Base-by-base conservation (phyloP, 2,888 invertebrate genomes). In the Xanthostigma xanthostigma region DNA sequence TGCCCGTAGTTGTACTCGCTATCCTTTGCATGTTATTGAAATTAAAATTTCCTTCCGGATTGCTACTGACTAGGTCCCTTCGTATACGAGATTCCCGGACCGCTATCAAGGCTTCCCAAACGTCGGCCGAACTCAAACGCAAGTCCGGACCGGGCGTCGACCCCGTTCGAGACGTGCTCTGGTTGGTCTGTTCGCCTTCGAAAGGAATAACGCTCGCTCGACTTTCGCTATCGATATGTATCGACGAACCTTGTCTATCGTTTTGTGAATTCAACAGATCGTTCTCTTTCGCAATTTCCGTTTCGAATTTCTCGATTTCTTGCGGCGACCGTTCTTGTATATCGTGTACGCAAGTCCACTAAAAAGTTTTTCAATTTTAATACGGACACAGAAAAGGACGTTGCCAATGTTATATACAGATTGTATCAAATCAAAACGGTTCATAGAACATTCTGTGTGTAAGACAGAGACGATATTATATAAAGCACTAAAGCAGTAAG, bases 341-440 rank as follows among this genome's bases (percentile, higher is more conserved):
- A 63, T 94, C 92, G 68, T 95, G 94, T 47, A 95, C 81, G 62
- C 91, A 89, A 8, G 91, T 91, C 90, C 91, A 94, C 84, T 88
- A 66, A n/a, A 68, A 67, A n/a, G 13, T 38, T 12, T 1, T 12
- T 38, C 12, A 38, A 38, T 38, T 38, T 38, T 6, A 38, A 38
- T 38, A 27, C 17, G 4, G 4, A 17, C 17, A 17, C 4, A 27
- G 27, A 27, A 27, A 27, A 27, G 3, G 27, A 27, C 27, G 6
- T 6, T 6, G 27, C n/a, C n/a, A n/a, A n/a, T n/a, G n/a, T n/a
- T n/a, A n/a, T n/a, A n/a, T n/a, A n/a, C n/a, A n/a, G n/a, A n/a
- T n/a, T n/a, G n/a, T n/a, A n/a, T n/a, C n/a, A n/a, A n/a, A n/a
- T n/a, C n/a, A n/a, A n/a, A n/a, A n/a, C n/a, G n/a, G n/a, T n/a